Evolutionary conservation across 2,888 invertebrate species (phyloP), one percentile per base, ranked within the genome.

Genomic region (Geotrupes spiniger): DNA sequence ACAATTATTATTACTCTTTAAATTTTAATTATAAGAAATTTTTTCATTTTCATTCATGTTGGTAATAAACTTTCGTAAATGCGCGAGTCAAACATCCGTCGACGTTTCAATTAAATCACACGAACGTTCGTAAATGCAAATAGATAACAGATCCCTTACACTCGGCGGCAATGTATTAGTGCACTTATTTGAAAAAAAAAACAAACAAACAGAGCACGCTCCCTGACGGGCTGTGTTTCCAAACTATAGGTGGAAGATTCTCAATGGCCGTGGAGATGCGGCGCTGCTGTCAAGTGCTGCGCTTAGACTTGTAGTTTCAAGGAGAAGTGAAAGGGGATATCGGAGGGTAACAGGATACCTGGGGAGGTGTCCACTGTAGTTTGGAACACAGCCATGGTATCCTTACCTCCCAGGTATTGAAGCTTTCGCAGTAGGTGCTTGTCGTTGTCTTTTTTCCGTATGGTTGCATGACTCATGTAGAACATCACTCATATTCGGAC

Each of bases 371-470:
- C 69, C 70, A 71, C 77, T 76, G 75, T 77, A 76, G 76, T 77
- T 78, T 75, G 78, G 77, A 78, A 78, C 77, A 78, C 78, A 78
- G 78, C 78, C 78, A 79, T 79, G 78, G 79, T 79, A 77, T 79
- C 78, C 77, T 75, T 78, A 74, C 77, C 78, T 76, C 78, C 78
- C 76, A 79, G 79, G 78, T 79, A 79, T 76, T 65, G 58, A 51
- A 44, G 49, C 49, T 50, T 50, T 45, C 27, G 49, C 51, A 52
- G 49, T 45, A 51, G 49, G 46, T 36, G 52, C 33, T 44, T 51
- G 44, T 28, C 44, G 37, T 48, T 51, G 26, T 45, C 42, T 42
- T 31, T 46, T 10, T 52, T 8, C 6, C 17, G 17, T 10, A 21
- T 33, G 27, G 10, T 12, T 39, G 28, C 16, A 12, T 11, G 33